Conservation (phyloP, 2,113 vertebrate genomes). For the Caranx melampygus region DNA sequence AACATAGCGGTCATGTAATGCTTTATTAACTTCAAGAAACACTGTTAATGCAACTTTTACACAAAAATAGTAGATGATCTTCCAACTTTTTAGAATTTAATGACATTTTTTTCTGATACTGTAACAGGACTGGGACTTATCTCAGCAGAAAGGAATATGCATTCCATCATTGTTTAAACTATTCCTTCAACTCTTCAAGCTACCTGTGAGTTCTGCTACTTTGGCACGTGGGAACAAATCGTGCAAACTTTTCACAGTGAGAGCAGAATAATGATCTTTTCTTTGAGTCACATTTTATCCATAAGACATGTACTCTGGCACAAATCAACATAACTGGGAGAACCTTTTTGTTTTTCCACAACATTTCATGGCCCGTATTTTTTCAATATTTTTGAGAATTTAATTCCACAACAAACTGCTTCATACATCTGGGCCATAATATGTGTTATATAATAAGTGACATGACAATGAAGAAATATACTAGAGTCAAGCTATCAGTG, state of each 20-base stretch:
- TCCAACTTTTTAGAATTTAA: background rate
- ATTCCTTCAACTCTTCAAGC: too few species aligned
- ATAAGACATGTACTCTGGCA: background rate
- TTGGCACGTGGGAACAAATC: too few species aligned
- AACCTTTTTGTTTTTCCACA: background rate
- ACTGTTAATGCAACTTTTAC: background rate
- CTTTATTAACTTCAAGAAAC: background rate
- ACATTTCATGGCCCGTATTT: background rate
- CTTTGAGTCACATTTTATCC: background rate
- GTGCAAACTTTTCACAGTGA: too few species aligned
- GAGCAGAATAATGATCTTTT: too few species aligned
- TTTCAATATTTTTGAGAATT: background rate
- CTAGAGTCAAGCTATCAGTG: background rate
- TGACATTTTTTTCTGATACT: background rate
- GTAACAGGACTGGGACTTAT: too few species aligned
- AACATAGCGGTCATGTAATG: background rate
- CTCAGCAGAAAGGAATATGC: too few species aligned
- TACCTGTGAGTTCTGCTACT: too few species aligned
- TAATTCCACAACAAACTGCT: background rate
- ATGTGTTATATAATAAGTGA: background rate
- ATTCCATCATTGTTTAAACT: too few species aligned
- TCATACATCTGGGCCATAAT: background rate
- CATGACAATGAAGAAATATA: background rate
- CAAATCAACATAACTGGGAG: background rate
- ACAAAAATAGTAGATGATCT: background rate